phyloP scores from a whole-genome alignment of 2,797 vertebrate species.

The Urosaurus nigricauda region DNA sequence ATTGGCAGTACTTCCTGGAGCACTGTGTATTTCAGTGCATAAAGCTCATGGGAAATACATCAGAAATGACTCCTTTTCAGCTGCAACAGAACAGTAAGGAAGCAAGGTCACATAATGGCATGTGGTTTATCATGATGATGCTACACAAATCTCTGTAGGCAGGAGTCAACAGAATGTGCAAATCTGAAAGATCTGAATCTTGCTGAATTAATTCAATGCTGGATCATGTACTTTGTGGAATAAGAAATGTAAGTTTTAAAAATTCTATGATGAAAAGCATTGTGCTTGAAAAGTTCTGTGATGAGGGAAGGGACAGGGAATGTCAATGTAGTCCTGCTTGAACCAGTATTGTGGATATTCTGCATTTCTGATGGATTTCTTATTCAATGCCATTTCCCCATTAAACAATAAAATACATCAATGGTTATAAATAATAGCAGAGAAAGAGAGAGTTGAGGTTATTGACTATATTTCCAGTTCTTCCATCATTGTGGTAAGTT shows the following conservation, averaged over 20 bases:
- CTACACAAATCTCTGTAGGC: background rate
- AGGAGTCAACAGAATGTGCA: background rate
- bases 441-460: background rate
- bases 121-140: background rate
- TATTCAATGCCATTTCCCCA: background rate
- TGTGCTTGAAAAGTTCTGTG: constrained; percentile 19
- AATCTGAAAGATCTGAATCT: constrained; percentile 41
- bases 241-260: constrained; percentile 15
- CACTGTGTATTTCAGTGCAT: background rate
- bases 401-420: background rate
- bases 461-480: constrained; percentile 36
- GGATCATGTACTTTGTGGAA: constrained; percentile 9
- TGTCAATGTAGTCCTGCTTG: constrained; percentile 4
- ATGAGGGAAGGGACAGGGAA: background rate
- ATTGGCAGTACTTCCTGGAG: background rate
- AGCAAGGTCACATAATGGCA: background rate
- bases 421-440: constrained; percentile 25
- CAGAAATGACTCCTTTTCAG: background rate
- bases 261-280: background rate
- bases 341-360: background rate
- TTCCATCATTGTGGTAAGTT: background rate
- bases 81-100: background rate
- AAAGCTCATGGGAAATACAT: constrained; percentile 2
- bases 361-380: background rate
- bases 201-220: constrained; percentile 34